These are phyloP conservation scores for Mus spicilegus DNA, from an alignment of 2,113 vertebrate genomes.

Conservation along the genomic window DNA sequence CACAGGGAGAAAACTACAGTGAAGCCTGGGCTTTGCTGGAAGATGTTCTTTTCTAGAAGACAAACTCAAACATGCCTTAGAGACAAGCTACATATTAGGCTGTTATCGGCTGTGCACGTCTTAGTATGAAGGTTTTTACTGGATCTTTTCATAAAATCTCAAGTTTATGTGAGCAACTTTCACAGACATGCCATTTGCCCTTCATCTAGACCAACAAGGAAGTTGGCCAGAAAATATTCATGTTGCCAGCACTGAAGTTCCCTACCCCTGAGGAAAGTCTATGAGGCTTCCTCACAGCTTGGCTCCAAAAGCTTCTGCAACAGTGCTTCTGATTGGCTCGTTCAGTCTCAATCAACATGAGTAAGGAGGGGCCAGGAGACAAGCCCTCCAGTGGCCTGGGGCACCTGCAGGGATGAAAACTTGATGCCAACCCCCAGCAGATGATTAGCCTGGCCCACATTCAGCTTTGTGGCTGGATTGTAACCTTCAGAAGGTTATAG, in stretches of 20 bases:
- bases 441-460: neutral
- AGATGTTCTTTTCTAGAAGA: neutral
- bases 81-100: neutral
- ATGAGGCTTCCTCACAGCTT: neutral
- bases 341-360: neutral
- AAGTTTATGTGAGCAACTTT: neutral
- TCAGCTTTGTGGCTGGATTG: accelerated
- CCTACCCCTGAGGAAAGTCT: neutral
- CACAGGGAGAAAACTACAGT: accelerated
- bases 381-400: neutral
- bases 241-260: neutral
- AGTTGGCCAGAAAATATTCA: neutral
- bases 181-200: neutral
- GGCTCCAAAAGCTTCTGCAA: no score
- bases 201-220: neutral
- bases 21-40: neutral
- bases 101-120: neutral
- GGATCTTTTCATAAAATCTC: neutral
- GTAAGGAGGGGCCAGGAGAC: neutral
- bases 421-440: accelerated
- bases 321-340: accelerated
- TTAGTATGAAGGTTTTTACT: no score
- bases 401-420: neutral
- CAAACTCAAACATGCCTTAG: neutral
- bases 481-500: neutral